A percentile compares a stretch with the other conserved stretches of the same genome.
These are phyloP conservation scores for Amiota mariae DNA, from an alignment of 2,888 invertebrate species.

Conservation along the genomic window DNA sequence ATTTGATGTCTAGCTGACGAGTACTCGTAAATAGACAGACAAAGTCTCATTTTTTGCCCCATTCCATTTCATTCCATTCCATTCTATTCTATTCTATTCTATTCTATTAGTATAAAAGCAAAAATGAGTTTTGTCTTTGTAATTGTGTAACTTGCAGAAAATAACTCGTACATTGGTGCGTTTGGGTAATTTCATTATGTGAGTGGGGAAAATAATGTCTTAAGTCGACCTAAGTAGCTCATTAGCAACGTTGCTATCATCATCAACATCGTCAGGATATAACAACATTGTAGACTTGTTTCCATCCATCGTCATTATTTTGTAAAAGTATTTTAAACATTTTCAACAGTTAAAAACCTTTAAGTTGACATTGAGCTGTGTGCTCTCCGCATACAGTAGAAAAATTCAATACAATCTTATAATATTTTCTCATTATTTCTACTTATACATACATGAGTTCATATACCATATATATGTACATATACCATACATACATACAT, in stretches of 20 bases:
- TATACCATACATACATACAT: conserved; percentile 55
- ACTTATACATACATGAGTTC: conserved; percentile 42
- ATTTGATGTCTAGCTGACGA: too few relatives aligned
- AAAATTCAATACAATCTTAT: conserved; percentile 5
- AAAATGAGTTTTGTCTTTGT: too few relatives aligned
- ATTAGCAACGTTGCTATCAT: conserved; percentile 54
- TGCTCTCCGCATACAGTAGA: conserved; percentile 8
- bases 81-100: too few relatives aligned
- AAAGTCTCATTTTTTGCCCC: too few relatives aligned
- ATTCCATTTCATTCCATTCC: too few relatives aligned
- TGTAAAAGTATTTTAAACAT: conserved; percentile 6
- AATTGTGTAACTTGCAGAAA: too few relatives aligned
- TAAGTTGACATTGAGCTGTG: conserved; percentile 59
- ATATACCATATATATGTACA: too few relatives aligned
- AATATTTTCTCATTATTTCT: conserved; percentile 26
- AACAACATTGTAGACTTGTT: neutral
- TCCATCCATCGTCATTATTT: conserved; percentile 10
- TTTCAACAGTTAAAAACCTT: conserved; percentile 45
- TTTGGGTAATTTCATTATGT: conserved; percentile 57
- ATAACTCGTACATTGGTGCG: conserved; percentile 43
- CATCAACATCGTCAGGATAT: conserved; percentile 42
- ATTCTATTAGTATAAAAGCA: too few relatives aligned
- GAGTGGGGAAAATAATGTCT: conserved; percentile 54
- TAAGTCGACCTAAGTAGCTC: conserved; percentile 63
- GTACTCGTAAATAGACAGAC: too few relatives aligned